Evolutionary conservation across 2,888 invertebrate species (phyloP).

Genomic region (Lasioglossum pauxillum): DNA sequence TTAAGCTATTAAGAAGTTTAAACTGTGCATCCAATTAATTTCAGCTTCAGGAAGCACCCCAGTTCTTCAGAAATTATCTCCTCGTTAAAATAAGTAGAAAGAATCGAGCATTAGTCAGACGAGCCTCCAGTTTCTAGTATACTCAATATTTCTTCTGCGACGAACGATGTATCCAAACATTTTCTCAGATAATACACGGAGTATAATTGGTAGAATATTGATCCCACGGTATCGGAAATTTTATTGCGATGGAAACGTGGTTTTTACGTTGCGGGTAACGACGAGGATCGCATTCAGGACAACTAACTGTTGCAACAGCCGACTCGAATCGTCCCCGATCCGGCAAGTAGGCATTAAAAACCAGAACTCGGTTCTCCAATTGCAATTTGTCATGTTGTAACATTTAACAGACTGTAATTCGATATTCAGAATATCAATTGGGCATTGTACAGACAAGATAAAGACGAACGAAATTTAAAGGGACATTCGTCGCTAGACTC

Average conservation of each 20-base stretch:
- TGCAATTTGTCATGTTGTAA: background rate
- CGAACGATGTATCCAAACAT: background rate
- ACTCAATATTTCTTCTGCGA: background rate
- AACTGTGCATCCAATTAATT: background rate
- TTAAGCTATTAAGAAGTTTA: background rate
- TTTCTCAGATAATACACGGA: background rate
- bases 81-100: background rate
- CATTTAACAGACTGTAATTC: background rate
- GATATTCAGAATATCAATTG: background rate
- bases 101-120: background rate
- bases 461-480: no score
- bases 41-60: no score
- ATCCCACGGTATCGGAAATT: background rate
- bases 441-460: background rate
- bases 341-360: background rate
- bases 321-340: background rate
- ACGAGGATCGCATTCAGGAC: background rate
- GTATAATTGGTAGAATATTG: background rate
- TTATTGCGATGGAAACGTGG: background rate
- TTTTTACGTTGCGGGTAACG: background rate
- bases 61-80: no score
- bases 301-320: background rate
- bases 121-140: background rate
- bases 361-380: background rate
- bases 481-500: no score